Evolutionary conservation across 2,113 vertebrate genomes (phyloP).

Genomic region (Dicaeum eximium): DNA sequence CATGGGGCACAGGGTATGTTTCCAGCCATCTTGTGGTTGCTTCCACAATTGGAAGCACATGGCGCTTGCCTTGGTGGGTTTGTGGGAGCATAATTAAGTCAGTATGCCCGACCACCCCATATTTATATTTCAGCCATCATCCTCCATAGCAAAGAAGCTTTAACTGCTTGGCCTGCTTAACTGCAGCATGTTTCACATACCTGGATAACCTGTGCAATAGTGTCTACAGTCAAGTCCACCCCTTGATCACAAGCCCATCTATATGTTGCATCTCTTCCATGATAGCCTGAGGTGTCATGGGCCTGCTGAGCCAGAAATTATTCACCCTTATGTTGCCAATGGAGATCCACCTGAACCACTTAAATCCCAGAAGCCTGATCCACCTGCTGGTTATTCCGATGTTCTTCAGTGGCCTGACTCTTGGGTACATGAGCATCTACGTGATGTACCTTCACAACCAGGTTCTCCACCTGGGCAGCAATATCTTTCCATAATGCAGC

Average conservation of each 20-base stretch:
- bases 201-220: neutral
- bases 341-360: neutral
- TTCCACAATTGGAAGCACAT: neutral
- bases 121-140: neutral
- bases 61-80: neutral
- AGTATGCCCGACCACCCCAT: neutral
- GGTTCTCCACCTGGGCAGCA: neutral
- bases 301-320: neutral
- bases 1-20: neutral
- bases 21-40: neutral
- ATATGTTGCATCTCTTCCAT: neutral
- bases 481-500: neutral
- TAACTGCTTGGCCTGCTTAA: neutral
- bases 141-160: neutral
- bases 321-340: neutral
- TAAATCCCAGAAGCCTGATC: neutral
- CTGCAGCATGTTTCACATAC: neutral
- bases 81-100: neutral
- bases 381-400: neutral
- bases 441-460: neutral
- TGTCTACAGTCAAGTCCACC: neutral
- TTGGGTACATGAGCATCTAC: neutral
- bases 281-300: neutral
- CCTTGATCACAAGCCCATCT: neutral
- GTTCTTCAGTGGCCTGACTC: neutral